Conservation (phyloP, 2,888 invertebrate genomes). For the Antheraea assamensis region DNA sequence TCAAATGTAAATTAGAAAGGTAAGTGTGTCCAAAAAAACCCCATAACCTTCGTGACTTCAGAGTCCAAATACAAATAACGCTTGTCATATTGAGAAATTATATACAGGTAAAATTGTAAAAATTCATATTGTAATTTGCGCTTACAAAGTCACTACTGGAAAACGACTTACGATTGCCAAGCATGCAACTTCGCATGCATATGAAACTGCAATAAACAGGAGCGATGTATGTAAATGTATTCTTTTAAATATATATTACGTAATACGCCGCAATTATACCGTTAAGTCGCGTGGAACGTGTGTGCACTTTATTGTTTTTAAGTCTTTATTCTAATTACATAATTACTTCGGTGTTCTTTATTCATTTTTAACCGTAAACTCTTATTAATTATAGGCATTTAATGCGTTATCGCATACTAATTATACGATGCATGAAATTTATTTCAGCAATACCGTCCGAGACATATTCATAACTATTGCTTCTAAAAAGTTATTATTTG, state of each 20-base stretch:
- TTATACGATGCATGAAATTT: too few species aligned
- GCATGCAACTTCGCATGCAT: constrained; percentile 22
- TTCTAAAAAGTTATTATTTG: too few species aligned
- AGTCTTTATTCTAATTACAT: not conserved
- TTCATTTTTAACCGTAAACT: not conserved
- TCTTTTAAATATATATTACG: constrained; percentile 13
- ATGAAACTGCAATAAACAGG: constrained; percentile 13
- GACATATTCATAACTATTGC: too few species aligned
- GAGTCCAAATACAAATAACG: not conserved
- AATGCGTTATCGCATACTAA: too few species aligned
- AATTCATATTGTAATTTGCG: constrained; percentile 11
- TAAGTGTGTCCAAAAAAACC: too few species aligned
- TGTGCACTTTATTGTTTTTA: constrained; percentile 11
- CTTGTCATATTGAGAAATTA: not conserved
- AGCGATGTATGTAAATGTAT: constrained; percentile 14
- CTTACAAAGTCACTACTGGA: constrained; percentile 18
- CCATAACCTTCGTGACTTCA: too few species aligned
- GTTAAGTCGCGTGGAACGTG: constrained; percentile 4
- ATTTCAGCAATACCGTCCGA: too few species aligned
- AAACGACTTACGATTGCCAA: constrained; percentile 15
- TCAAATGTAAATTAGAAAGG: not conserved
- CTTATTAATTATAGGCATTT: not conserved
- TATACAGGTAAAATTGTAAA: not conserved
- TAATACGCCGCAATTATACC: constrained; percentile 19
- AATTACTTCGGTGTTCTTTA: not conserved